Base-by-base conservation (phyloP, 2,113 vertebrate species). In the Blennius ocellaris region DNA sequence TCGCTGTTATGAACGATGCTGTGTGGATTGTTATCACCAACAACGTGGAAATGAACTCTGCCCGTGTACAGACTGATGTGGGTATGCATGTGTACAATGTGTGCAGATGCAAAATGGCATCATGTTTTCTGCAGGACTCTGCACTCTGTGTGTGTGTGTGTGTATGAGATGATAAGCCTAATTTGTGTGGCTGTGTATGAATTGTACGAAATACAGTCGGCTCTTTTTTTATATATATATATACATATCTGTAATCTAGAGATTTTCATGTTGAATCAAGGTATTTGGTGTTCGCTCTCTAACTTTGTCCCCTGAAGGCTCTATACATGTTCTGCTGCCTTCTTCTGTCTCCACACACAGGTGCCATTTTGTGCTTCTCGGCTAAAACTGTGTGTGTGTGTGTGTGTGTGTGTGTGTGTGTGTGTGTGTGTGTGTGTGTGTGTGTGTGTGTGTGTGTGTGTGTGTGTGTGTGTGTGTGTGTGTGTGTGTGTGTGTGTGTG, bases 351-450 rank as follows among this genome's bases (percentile, higher is more conserved):
- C 67, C 58, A 81, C 78, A 82, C 83, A 79, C 83, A 86, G 88
- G 83, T 88, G 87, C 89, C 89, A 90, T 90, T 89, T 90, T 90
- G 87, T 89, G 85, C 72, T 78, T 73, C 85, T 82, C 55, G 16
- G 76, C 69, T 77, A 62, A 69, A 47, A 43, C 10, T 81, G 52
- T 64, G 52, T 71, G 52, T 59, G 56, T 45, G 53, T 63, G 50
- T 62, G 62, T 55, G 54, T 54, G 47, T 36, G 15, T 69, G 63
- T 56, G 51, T 56, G 9, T 59, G 37, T 41, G 38, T 56, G 1
- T 63, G 50, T 62, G 62, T 55, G 54, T 54, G 47, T 36, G 15
- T 69, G 63, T 56, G 51, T 56, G 9, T 59, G 37, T 41, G 38
- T 56, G 1, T 11, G 21, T 15, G 58, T 72, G 37, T 21, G 21